phyloP scores from a whole-genome alignment of 92 coral and sea anemone genomes.

The Blastomussa wellsi region DNA sequence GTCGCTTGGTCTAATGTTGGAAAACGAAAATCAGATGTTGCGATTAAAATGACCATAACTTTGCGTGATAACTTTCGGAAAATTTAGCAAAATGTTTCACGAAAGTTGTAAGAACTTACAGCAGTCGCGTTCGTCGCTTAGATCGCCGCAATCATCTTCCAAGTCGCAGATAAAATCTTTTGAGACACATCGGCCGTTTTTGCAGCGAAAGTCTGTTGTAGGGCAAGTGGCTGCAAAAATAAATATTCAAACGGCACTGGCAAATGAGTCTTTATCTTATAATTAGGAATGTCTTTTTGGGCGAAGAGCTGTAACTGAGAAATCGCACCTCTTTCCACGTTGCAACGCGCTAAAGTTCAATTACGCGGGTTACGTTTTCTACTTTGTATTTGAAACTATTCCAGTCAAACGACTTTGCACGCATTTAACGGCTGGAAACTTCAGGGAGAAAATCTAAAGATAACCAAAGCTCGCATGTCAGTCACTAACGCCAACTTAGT shows the following conservation, averaged over 20 bases:
- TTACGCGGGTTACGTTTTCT: neutral
- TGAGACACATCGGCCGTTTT: slow-evolving; percentile 70
- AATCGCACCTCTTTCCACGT: neutral
- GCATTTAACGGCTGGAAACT: too few species aligned
- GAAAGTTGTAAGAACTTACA: slow-evolving; percentile 42
- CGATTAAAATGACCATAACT: neutral
- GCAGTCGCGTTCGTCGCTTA: slow-evolving; percentile 82
- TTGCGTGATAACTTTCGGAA: neutral
- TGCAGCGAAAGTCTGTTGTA: slow-evolving; percentile 59
- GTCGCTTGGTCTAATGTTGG: slow-evolving; percentile 16
- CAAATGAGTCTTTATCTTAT: neutral
- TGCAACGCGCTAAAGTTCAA: too few species aligned
- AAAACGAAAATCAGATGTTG: neutral
- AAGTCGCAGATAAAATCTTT: slow-evolving; percentile 66
- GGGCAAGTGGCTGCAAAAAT: slow-evolving; percentile 46
- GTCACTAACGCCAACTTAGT: too few species aligned
- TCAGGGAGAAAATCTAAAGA: too few species aligned
- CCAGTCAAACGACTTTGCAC: too few species aligned
- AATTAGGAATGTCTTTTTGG: neutral
- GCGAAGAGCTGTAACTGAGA: neutral
- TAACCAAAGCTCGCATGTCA: too few species aligned
- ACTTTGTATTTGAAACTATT: neutral
- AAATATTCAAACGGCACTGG: neutral
- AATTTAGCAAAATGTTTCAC: neutral
- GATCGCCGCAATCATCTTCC: slow-evolving; percentile 89